Evolutionary conservation across 2,797 vertebrate genomes (phyloP).

Genomic region (Gallinago solitaria): DNA sequence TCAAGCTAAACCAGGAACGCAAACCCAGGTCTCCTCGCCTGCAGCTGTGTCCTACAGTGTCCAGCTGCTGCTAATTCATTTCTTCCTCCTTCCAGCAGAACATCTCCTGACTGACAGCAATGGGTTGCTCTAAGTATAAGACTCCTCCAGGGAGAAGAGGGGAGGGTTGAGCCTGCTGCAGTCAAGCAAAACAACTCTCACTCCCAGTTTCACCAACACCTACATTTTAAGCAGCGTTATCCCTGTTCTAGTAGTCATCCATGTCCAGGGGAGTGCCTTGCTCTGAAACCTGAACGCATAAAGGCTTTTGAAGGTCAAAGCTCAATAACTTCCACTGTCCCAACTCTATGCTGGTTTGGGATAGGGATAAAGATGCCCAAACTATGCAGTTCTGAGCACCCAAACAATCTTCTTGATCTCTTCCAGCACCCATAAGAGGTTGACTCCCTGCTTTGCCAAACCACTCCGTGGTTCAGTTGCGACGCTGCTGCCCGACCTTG

Average conservation of each 20-base stretch:
- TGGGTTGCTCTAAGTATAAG: not conserved
- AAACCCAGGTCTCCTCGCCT: not conserved
- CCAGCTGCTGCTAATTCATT: not conserved
- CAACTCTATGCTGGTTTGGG: not conserved
- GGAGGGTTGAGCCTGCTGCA: not conserved
- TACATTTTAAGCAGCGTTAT: not conserved
- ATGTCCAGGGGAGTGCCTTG: not conserved
- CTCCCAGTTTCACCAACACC: not conserved
- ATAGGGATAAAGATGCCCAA: not conserved
- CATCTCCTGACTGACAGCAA: not conserved
- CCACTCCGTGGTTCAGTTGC: fast-evolving
- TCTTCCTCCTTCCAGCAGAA: not conserved
- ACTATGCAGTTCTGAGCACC: not conserved
- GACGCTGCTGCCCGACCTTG: not conserved
- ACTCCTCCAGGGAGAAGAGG: not conserved
- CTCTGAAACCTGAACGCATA: not conserved
- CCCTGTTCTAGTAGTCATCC: not conserved
- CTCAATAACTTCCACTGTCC: not conserved
- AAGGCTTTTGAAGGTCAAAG: not conserved
- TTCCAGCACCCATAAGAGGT: not conserved
- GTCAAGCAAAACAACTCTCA: not conserved
- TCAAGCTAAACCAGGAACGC: not conserved
- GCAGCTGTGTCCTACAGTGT: not conserved
- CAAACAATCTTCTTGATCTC: not conserved
- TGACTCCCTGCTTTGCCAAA: not conserved